A percentile compares a stretch with the other conserved stretches of the same genome.
These are phyloP conservation scores for Caenorhabditis uteleia DNA, from an alignment of 2,888 invertebrate species.

Conservation along the genomic window DNA sequence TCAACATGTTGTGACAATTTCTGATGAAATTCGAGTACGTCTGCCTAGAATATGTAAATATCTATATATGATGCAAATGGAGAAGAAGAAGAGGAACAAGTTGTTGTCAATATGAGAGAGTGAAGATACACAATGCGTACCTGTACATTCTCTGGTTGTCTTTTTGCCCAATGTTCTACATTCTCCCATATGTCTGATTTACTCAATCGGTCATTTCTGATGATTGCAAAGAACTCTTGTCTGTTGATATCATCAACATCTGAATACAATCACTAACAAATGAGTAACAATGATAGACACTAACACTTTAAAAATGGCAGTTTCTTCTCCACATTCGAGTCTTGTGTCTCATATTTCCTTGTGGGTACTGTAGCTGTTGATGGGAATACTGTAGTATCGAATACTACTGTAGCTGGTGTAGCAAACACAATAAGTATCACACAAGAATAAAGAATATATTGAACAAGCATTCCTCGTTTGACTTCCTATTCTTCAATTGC, in stretches of 20 bases:
- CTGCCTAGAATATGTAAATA: no score
- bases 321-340: slow-evolving; percentile 12
- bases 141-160: neutral
- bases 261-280: neutral
- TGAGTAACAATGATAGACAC: neutral
- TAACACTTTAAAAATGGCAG: slow-evolving; percentile 28
- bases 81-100: neutral
- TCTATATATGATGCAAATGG: no score
- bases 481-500: no score
- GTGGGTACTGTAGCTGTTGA: no score
- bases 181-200: slow-evolving; percentile 33
- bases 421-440: no score
- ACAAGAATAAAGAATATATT: no score
- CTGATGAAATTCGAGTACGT: slow-evolving; percentile 32
- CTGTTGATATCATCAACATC: slow-evolving; percentile 18
- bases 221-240: slow-evolving; percentile 34
- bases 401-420: no score
- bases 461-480: no score
- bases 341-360: no score
- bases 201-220: slow-evolving; percentile 20
- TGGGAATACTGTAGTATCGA: no score
- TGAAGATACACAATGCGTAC: neutral
- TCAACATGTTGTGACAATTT: slow-evolving; percentile 26
- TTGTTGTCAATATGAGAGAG: neutral
- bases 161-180: slow-evolving; percentile 28